A percentile compares a stretch with the other conserved stretches of the same genome.
Evolutionary conservation across 1,140 invertebrate species (phyloP).

Genomic region (Phthorimaea operculella): DNA sequence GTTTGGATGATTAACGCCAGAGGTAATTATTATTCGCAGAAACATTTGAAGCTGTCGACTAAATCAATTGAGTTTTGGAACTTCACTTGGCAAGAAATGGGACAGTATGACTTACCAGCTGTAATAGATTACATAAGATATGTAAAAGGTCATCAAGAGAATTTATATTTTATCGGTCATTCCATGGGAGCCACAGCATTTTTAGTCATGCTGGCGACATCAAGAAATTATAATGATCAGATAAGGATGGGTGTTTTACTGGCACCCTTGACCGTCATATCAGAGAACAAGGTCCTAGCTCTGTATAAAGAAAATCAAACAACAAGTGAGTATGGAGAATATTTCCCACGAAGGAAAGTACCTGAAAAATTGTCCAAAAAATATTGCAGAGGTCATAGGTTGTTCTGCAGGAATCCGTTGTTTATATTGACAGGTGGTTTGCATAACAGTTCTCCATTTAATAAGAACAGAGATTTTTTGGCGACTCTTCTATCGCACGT

Average conservation of each 20-base stretch:
- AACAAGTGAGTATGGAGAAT: conserved; percentile 73
- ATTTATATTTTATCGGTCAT: conserved; percentile 76
- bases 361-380: conserved; percentile 68
- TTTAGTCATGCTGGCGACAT: conserved; percentile 71
- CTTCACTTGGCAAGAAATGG: conserved; percentile 77
- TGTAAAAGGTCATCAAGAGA: conserved; percentile 55
- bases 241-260: conserved; percentile 72
- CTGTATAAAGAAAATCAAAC: conserved; percentile 69
- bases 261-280: conserved; percentile 78
- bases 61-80: conserved; percentile 70
- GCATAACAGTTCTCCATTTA: conserved; percentile 44
- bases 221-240: conserved; percentile 74
- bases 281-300: conserved; percentile 70
- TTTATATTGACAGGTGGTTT: conserved; percentile 72
- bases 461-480: conserved; percentile 67
- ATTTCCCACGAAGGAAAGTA: conserved; percentile 71
- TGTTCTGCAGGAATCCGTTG: conserved; percentile 73
- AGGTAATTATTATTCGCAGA: conserved; percentile 71
- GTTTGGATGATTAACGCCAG: conserved; percentile 75
- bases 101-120: conserved; percentile 77
- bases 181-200: conserved; percentile 73
- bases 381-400: conserved; percentile 65
- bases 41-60: conserved; percentile 56
- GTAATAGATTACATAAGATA: conserved; percentile 75
- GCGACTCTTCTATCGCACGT: conserved; percentile 76